Conservation (phyloP, 2,797 vertebrate species). For the Pelobates cultripes region DNA sequence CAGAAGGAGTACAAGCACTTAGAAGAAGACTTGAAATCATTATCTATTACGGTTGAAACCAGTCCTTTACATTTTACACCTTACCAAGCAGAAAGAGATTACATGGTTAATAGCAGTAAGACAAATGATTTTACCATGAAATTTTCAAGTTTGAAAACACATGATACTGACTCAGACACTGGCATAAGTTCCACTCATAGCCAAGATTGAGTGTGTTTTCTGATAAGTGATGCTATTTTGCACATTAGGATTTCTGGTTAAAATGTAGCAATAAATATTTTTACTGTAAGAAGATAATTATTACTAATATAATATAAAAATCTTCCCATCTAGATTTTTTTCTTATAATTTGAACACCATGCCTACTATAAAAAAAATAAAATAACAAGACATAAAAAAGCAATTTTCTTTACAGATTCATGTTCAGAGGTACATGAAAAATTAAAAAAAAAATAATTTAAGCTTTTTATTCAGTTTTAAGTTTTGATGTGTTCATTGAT, state of each 20-base stretch:
- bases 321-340: no score
- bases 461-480: no score
- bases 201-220: constrained; percentile 77
- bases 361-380: no score
- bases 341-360: no score
- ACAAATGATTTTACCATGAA: constrained; percentile 70
- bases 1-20: constrained; percentile 88
- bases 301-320: no score
- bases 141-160: constrained; percentile 75
- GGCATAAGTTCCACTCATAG: constrained; percentile 98
- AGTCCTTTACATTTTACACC: constrained; percentile 56
- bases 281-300: not conserved
- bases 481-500: no score
- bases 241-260: not conserved
- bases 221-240: not conserved
- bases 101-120: constrained; percentile 53
- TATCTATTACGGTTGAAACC: constrained; percentile 70
- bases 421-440: no score
- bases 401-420: no score
- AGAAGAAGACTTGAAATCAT: constrained; percentile 77
- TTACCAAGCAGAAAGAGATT: constrained; percentile 58
- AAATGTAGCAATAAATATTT: not conserved
- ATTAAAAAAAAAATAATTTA: no score
- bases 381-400: no score
- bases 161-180: constrained; percentile 96